Base-by-base conservation (phyloP, 2,113 vertebrate genomes). In the Octodon degus region DNA sequence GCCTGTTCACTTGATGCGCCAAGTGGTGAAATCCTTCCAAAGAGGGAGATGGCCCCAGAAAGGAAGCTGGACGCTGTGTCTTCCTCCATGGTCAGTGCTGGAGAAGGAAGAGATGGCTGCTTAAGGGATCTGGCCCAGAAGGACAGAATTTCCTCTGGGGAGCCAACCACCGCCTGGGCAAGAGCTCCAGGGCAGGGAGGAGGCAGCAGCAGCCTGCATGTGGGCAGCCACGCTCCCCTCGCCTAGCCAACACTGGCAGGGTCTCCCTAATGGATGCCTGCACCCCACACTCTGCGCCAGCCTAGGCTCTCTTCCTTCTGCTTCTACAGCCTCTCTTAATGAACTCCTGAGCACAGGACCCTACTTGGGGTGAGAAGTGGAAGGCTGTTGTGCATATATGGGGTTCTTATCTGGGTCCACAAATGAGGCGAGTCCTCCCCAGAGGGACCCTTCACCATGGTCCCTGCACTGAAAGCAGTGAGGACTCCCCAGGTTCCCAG, bases 211-310 rank as follows among this genome's bases (percentile, higher is more conserved):
- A 43, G 50, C 30, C 0, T 25, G 60, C 17, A n/a, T 25, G 25
- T 5, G 9, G 50, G 50, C 27, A 40, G 37, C 74, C 3, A 13
- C 12, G 1, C 74, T 24, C 4, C 91, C 16, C 40, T 50, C 17
- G 25, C 37, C 53, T 16, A 2, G 5, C 40, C 70, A 0, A 0
- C 20, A 30, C 32, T 25, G 27, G 27, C 30, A 72, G 74, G 40
- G 16, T 60, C 17, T 86, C 58, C 0, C 8, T 7, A 13, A 0
- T 2, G 9, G n/a, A 6, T 43, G 5, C n/a, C 55, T 11, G 68
- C 62, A 76, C 74, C 74, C 77, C 40, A 14, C 40, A 43, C 34
- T 79, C 34, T 79, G 22, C 1, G 0, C 70, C 55, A 65, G 11
- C 25, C 72, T 22, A 76, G 80, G 27, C 68, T 72, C 47, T 32